These are phyloP conservation scores for Hippocampus barbouri DNA, from an alignment of 2,113 vertebrate species.

Conservation along the genomic window DNA sequence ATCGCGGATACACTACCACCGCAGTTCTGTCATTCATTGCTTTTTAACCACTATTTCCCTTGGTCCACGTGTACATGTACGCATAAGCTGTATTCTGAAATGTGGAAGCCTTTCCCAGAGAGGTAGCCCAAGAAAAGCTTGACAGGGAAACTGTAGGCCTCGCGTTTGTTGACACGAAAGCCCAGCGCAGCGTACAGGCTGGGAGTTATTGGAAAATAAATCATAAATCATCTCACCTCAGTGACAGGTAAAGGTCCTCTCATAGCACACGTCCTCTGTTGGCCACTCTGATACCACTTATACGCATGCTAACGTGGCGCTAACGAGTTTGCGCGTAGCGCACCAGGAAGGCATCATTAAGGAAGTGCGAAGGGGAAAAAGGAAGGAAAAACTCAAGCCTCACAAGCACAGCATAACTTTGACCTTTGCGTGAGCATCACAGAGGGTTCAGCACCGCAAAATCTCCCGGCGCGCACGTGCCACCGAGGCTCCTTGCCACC, in stretches of 20 bases:
- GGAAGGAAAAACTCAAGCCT: constrained; percentile 37
- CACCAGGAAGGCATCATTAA: constrained; percentile 52
- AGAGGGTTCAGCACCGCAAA: constrained; percentile 44
- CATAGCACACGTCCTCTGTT: constrained; percentile 58
- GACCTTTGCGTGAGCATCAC: constrained; percentile 46
- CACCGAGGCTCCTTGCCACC: constrained; percentile 37
- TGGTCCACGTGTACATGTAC: constrained; percentile 52
- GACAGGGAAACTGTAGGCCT: constrained; percentile 32
- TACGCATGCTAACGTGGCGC: constrained; percentile 60
- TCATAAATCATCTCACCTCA: constrained; percentile 71
- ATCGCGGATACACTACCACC: constrained; percentile 55
- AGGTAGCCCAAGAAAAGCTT: constrained; percentile 12
- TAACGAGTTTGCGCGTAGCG: constrained; percentile 44
- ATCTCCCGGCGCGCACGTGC: constrained; percentile 36
- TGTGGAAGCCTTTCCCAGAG: constrained; percentile 22
- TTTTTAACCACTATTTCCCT: constrained; percentile 56
- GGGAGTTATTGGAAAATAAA: constrained; percentile 73
- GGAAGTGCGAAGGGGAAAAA: constrained; percentile 32
- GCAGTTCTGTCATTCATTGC: constrained; percentile 67
- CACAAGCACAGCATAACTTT: constrained; percentile 45
- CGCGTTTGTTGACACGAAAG: constrained; percentile 57
- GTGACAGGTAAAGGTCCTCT: constrained; percentile 61
- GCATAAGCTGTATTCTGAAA: constrained; percentile 50
- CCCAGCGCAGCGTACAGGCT: constrained; percentile 54
- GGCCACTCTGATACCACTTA: constrained; percentile 46